These are phyloP conservation scores for Tenrec ecaudatus DNA, from an alignment of 2,113 vertebrate genomes.

Conservation along the genomic window DNA sequence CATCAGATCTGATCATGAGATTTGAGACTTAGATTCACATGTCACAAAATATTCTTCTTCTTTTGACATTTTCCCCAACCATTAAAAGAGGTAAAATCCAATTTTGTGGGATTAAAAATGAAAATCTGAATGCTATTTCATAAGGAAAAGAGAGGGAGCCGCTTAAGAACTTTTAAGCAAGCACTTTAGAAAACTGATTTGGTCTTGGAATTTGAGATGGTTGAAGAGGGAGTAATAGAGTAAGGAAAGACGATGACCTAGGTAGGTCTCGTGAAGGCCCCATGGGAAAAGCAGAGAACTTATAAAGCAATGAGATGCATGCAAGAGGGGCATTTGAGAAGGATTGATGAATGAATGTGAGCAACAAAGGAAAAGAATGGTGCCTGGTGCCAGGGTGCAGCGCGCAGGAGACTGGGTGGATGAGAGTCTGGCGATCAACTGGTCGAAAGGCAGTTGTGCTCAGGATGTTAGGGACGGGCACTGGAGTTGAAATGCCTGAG, in stretches of 20 bases:
- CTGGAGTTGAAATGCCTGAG: background rate
- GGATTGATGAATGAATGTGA: background rate
- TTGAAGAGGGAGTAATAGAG: background rate
- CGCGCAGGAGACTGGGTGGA: background rate
- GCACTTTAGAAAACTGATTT: background rate
- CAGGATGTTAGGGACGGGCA: background rate
- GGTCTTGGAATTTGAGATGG: background rate
- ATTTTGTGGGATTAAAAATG: background rate
- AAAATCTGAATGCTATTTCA: background rate
- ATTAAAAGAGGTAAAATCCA: background rate
- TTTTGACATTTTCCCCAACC: background rate
- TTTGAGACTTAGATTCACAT: background rate
- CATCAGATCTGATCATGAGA: background rate
- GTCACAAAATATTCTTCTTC: constrained; percentile 6
- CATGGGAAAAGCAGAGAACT: background rate
- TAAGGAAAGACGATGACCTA: no score
- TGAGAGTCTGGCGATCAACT: background rate
- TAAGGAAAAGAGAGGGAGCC: background rate
- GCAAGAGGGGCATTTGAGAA: background rate
- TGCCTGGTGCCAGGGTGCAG: background rate
- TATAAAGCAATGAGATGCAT: background rate
- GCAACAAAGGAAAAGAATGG: background rate
- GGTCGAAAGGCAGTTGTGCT: background rate
- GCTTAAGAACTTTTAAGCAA: background rate
- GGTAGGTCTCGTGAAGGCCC: background rate